Evolutionary conservation across 2,113 vertebrate species (phyloP), one percentile per base, ranked within the genome.

Genomic region (Bos javanicus): DNA sequence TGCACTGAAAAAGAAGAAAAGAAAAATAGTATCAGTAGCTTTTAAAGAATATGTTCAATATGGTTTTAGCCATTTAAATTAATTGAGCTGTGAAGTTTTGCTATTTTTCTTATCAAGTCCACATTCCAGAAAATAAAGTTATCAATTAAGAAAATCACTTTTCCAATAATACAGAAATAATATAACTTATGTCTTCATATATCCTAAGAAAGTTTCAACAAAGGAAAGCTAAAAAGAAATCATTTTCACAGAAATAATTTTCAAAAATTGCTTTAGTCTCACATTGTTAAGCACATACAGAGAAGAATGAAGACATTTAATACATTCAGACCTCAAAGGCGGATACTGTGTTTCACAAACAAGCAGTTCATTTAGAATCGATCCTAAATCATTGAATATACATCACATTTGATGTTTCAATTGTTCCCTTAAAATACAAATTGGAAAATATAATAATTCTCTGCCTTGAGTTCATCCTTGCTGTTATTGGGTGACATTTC

Each of bases 391-490:
- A 88, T 23, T 78, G 39, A 93, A 60, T 91, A 86, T 43, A 88
- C 46, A 82, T 96, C 91, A 64, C 54, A 57, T 54, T 95, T 97
- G 78, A 97, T 90, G 50, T 91, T 96, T 96, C 84, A 74, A 89
- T 95, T 95, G 85, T 95, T 93, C 46, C 25, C 64, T 95, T 95
- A 92, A 97, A 97, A 96, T 97, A 95, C 3, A 91, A 96, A 91
- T 76, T 93, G 80, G 30, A 94, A 95, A 96, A 96, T 76, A 91
- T 30, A 94, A 92, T 57, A 80, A 94, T 97, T 92, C 52, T 59
- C 28, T 94, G 64, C 90, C 56, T 94, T 91, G 90, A 48, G 8
- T 43, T 96, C 59, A 56, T 80, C 43, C 26, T 26, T 39, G 33
- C 48, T 33, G 43, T 84, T 90, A 91, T 14, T 94, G 50, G 39